phyloP scores from a whole-genome alignment of 2,888 invertebrate species.

The Xanthia togata region DNA sequence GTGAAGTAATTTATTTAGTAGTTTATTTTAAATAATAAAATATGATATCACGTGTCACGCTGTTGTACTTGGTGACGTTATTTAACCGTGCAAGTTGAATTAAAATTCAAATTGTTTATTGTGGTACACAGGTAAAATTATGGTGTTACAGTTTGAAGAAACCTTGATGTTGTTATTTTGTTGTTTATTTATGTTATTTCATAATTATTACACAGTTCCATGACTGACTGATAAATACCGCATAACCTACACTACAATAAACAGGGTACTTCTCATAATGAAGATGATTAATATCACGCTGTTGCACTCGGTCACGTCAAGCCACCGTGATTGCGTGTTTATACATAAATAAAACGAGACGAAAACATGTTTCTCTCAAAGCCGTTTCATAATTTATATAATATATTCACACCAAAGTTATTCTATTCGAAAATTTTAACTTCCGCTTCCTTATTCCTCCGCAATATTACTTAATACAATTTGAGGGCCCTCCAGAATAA shows the following conservation, averaged over 20 bases:
- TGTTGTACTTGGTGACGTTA: background rate
- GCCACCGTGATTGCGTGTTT: background rate
- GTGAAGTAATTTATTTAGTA: background rate
- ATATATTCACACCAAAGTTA: slow-evolving; percentile 22
- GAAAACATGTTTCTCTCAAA: background rate
- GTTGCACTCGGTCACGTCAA: background rate
- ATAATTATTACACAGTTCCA: background rate
- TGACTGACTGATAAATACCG: background rate
- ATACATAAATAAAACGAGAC: background rate
- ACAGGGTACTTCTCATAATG: background rate
- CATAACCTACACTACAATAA: background rate
- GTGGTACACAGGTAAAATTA: no score
- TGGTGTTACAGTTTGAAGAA: no score
- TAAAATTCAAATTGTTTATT: no score
- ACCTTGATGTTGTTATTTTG: background rate
- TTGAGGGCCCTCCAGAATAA: slow-evolving; percentile 40
- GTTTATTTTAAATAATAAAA: background rate
- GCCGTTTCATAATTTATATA: slow-evolving; percentile 15
- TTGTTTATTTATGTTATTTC: background rate
- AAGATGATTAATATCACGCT: slow-evolving; percentile 1
- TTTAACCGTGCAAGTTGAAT: background rate
- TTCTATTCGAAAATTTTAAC: slow-evolving; percentile 18
- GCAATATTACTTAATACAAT: slow-evolving; percentile 45
- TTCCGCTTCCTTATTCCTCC: slow-evolving; percentile 28
- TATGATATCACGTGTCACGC: background rate